Percentiles rank a stretch among this genome's conserved stretches.
These are phyloP conservation scores for Pseudomyrmex gracilis DNA, from an alignment of 1,140 invertebrate genomes.

Conservation along the genomic window DNA sequence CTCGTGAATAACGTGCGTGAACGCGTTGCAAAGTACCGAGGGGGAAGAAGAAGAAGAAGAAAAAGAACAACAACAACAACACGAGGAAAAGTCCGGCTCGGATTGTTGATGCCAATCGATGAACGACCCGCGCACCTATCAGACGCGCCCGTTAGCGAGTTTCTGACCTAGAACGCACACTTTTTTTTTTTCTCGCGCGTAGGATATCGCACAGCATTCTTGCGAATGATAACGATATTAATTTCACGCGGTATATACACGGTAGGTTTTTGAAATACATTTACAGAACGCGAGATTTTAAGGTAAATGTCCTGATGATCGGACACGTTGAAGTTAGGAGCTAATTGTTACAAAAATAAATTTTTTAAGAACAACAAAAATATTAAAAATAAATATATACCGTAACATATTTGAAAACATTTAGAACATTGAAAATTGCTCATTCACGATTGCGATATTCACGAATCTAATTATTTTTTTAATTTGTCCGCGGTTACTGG, in stretches of 20 bases:
- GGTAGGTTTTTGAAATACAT: too few species aligned
- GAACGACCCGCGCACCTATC: background rate
- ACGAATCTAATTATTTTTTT: too few species aligned
- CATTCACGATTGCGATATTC: too few species aligned
- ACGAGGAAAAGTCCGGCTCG: background rate
- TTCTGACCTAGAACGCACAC: background rate
- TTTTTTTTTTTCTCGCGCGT: background rate
- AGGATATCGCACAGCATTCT: background rate
- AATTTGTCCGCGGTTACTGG: too few species aligned
- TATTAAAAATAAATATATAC: too few species aligned
- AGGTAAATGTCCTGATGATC: too few species aligned
- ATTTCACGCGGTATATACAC: background rate
- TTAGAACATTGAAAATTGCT: too few species aligned
- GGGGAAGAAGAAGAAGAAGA: background rate
- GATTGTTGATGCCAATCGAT: conserved; percentile 28
- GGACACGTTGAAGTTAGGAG: too few species aligned
- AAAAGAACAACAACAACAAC: background rate
- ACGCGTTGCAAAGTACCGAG: background rate
- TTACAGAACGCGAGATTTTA: too few species aligned
- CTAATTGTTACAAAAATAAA: too few species aligned
- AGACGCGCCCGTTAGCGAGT: background rate
- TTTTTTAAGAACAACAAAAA: too few species aligned
- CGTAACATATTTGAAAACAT: too few species aligned
- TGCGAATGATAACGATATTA: background rate
- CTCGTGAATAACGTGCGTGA: background rate